Conservation (phyloP, 2,888 invertebrate species). For the Apantesis nais region DNA sequence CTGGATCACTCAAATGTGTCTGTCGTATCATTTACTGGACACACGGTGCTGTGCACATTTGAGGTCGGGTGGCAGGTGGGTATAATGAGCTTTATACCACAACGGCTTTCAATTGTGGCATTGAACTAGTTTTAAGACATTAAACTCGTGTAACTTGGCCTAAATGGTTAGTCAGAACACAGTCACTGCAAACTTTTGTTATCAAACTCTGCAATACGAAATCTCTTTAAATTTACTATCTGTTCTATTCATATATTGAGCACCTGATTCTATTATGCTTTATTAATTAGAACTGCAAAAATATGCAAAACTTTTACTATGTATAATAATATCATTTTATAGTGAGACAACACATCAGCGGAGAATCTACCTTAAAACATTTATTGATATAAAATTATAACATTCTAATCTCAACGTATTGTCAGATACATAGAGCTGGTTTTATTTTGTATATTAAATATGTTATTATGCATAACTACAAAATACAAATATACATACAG, state of each 20-base stretch:
- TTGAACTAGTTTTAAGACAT: neutral
- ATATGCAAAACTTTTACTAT: constrained; percentile 25
- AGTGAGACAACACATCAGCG: constrained; percentile 30
- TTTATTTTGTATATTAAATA: constrained; percentile 33
- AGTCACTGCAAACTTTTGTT: constrained; percentile 26
- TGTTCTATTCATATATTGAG: constrained; percentile 46
- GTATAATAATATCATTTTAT: constrained; percentile 24
- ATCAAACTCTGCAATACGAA: constrained; percentile 17
- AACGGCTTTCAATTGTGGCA: neutral
- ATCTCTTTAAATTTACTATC: neutral
- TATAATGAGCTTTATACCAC: too few species aligned
- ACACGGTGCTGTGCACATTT: too few species aligned
- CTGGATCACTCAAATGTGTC: too few species aligned
- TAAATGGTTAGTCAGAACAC: constrained; percentile 41
- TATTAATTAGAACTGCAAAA: constrained; percentile 31
- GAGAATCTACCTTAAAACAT: constrained; percentile 29
- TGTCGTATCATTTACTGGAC: too few species aligned
- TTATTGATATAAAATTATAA: constrained; percentile 36
- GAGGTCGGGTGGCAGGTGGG: too few species aligned
- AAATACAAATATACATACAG: constrained; percentile 42
- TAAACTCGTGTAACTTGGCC: constrained; percentile 5
- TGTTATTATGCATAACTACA: constrained; percentile 45
- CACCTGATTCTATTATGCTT: constrained; percentile 40
- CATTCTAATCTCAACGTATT: constrained; percentile 39
- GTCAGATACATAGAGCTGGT: constrained; percentile 38